Base-by-base conservation (phyloP, 64 coral and sea anemone genomes). In the Orbicella faveolata region DNA sequence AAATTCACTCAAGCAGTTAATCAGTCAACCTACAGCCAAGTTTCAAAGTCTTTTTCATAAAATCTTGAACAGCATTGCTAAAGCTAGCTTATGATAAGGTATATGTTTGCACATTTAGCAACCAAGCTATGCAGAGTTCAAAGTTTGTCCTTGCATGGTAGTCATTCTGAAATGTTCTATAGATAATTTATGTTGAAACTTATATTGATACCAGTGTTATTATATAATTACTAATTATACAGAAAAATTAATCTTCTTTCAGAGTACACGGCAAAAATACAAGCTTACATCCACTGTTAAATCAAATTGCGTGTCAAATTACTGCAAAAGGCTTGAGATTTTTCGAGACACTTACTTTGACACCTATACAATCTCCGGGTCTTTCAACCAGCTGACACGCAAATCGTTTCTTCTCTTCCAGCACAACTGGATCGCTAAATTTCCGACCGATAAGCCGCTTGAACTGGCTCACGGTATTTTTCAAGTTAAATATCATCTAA, bases 381-480 rank as follows among this genome's bases (percentile, higher is more conserved):
- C 65, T 86, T 89, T 96, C 94, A 0, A 99, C 89, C 34, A 99
- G 74, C 33, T 88, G 34, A 34, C 93, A 99, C 6, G 89, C 88
- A n/a, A 93, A 25, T 21, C 90, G 66, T 77, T 88, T 84, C 21
- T 89, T 84, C 17, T 99, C 97, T 89, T 96, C 72, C 23, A 92
- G 84, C 21, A 99, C 94, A 1, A 77, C 74, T 25, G 97, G 91
- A 89, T 99, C 97, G 65, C 91, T 95, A 80, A 96, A 99, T 79
- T 93, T 96, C 35, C 89, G 91, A 0, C 97, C 97, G 51, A 99
- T 92, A 37, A 96, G 88, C 8, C 97, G 75, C 70, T 99, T 99
- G 75, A 99, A 95, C 73, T 99, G 97, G 69, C 89, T 91, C 53
- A 96, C 77, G 26, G 97, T 96, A 88, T 96, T 99, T 83, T 91